Base-by-base conservation (phyloP, 2,888 invertebrate species). In the Cordilura impudica region DNA sequence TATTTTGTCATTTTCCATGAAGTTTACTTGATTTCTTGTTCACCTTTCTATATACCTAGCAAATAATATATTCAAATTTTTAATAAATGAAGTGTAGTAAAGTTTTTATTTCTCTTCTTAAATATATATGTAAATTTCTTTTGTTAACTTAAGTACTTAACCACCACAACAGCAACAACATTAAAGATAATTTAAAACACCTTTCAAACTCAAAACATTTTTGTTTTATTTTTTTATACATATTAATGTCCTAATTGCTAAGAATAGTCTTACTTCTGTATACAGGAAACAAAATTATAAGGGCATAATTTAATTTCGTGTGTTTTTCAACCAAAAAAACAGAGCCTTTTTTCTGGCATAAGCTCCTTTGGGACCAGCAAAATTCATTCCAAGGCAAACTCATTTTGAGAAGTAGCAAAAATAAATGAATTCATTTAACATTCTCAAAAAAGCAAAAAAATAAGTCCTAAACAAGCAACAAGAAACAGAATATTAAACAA, bases 131-230 rank as follows among this genome's bases (percentile, higher is more conserved):
- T 31, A 58, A 12, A 51, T 69, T 58, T 63, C 49, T 63, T 67
- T 54, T 49, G 29, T 43, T 4, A 3, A n/a, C n/a, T 66, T 60
- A 65, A 74, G 73, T 49, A 66, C 58, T 70, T 53, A 58, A 63
- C 31, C 56, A 60, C 51, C 51, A 53, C 45, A 16, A 45, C 29
- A 47, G 21, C 26, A 39, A 23, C 58, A 65, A 63, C 43, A 61
- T 75, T n/a, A 71, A 71, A 65, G 69, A 65, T 78, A 74, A 73
- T 73, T 78, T 74, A 39, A 75, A 74, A 66, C 61, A 60, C 74
- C 67, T 78, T 79, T 71, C 26, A 53, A 63, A 49, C 75, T 63
- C 16, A 2, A 1, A 56, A 54, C 26, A 67, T 19, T 67, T 67
- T 45, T 29, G n/a, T 45, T 2, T 10, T 29, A 45, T 5, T 43